Conservation (phyloP, 2,888 invertebrate genomes). For the Sphecodes monilicornis region DNA sequence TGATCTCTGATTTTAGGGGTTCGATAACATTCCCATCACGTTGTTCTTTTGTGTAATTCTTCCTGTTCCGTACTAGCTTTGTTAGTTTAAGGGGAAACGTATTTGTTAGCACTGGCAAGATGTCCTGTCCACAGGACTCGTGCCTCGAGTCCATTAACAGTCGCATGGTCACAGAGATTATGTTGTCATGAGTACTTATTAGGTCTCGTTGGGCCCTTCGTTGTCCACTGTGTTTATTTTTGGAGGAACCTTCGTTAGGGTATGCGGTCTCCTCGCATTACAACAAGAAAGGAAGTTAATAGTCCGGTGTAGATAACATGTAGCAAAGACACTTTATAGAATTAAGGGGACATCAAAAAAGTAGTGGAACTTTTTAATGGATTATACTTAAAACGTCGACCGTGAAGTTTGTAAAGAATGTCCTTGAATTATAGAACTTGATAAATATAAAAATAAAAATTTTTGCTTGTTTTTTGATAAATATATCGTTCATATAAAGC, state of each 20-base stretch:
- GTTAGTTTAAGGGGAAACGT: neutral
- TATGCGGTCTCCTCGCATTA: neutral
- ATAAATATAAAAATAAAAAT: neutral
- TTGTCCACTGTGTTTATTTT: conserved; percentile 10
- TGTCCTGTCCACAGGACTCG: conserved; percentile 23
- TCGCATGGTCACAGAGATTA: neutral
- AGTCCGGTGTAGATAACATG: neutral
- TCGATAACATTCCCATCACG: neutral
- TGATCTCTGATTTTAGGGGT: neutral
- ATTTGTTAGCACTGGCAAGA: conserved; percentile 6
- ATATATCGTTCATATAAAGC: neutral
- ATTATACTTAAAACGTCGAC: neutral
- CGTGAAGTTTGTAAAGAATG: neutral
- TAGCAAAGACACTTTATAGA: neutral
- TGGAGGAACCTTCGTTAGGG: neutral
- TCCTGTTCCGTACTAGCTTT: conserved; percentile 5
- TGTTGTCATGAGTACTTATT: conserved; percentile 29
- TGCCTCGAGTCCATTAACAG: conserved; percentile 45
- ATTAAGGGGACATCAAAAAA: neutral
- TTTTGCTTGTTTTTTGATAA: neutral
- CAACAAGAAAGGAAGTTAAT: conserved; percentile 4
- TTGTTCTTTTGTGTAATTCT: neutral
- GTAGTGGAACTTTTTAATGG: neutral
- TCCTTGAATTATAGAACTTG: neutral
- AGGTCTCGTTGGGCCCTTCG: conserved; percentile 10